phyloP scores from a whole-genome alignment of 2,797 vertebrate species.

The Falco berigora region DNA sequence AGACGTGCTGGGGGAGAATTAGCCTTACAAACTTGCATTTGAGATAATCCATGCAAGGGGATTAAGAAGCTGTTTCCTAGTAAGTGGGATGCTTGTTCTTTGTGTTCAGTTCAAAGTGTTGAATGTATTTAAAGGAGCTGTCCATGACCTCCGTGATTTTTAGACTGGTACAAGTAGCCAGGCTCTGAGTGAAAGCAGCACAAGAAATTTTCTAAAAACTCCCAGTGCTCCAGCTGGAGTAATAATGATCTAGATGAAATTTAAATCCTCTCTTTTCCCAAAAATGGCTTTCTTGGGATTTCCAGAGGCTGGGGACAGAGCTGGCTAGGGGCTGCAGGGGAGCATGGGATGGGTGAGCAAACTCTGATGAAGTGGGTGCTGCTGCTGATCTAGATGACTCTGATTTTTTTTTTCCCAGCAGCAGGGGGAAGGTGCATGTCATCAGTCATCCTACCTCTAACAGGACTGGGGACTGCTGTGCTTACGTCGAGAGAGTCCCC shows the following conservation, averaged over 20 bases:
- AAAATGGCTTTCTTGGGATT: not conserved
- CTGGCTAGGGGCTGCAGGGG: not conserved
- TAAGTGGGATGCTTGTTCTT: not conserved
- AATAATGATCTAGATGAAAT: not conserved
- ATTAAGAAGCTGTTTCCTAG: not conserved
- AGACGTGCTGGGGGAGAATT: not conserved
- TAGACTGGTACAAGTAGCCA: too few species aligned
- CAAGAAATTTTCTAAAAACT: too few species aligned
- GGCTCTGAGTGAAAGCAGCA: not conserved
- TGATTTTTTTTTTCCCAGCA: not conserved
- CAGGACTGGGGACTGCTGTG: not conserved
- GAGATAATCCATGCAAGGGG: not conserved
- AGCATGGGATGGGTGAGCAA: not conserved
- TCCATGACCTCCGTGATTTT: not conserved
- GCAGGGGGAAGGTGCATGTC: not conserved
- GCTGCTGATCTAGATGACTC: too few species aligned
- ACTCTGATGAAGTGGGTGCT: not conserved
- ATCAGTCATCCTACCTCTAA: fast-evolving
- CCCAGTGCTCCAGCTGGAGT: fast-evolving
- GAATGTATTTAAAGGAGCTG: not conserved
- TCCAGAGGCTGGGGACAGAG: not conserved
- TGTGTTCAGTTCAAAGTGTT: not conserved
- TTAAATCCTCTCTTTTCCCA: not conserved
- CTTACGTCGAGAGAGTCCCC: fast-evolving
- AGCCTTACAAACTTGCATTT: not conserved